phyloP scores from a whole-genome alignment of 2,888 invertebrate genomes.

The Caenorhabditis angaria region DNA sequence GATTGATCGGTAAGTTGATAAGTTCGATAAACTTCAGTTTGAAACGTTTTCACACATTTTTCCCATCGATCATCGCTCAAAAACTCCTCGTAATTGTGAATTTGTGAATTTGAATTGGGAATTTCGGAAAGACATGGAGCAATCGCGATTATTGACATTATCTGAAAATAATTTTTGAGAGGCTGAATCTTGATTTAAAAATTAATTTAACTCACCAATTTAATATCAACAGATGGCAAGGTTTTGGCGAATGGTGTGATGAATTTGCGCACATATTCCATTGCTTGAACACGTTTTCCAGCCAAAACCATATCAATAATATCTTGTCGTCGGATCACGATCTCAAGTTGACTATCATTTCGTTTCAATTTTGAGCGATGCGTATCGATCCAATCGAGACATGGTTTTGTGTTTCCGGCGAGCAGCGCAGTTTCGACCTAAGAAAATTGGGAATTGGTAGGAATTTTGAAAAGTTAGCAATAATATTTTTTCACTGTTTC shows the following conservation, averaged over 20 bases:
- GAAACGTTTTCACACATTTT: conserved; percentile 86
- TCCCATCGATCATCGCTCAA: conserved; percentile 82
- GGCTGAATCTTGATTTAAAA: background rate
- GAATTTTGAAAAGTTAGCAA: no score
- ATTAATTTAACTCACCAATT: background rate
- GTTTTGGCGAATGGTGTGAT: conserved; percentile 76
- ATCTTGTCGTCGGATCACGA: conserved; percentile 81
- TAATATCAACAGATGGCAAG: conserved; percentile 77
- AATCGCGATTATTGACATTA: conserved; percentile 54
- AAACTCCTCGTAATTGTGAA: conserved; percentile 74
- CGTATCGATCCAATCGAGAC: conserved; percentile 74
- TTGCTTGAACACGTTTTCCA: conserved; percentile 88
- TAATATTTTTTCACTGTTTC: no score
- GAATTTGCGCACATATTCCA: conserved; percentile 89
- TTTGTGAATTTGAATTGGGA: no score
- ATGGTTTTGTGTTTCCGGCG: conserved; percentile 43
- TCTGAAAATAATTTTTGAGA: conserved; percentile 26
- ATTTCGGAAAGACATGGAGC: conserved; percentile 5
- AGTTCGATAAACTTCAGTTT: conserved; percentile 90
- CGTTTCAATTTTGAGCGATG: conserved; percentile 74
- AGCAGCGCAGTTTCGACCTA: conserved; percentile 45
- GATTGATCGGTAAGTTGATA: conserved; percentile 88
- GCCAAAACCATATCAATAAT: conserved; percentile 85
- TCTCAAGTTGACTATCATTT: conserved; percentile 86
- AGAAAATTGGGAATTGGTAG: no score